phyloP scores from a whole-genome alignment of 2,888 invertebrate genomes.

The Drosophila austrosaltans region DNA sequence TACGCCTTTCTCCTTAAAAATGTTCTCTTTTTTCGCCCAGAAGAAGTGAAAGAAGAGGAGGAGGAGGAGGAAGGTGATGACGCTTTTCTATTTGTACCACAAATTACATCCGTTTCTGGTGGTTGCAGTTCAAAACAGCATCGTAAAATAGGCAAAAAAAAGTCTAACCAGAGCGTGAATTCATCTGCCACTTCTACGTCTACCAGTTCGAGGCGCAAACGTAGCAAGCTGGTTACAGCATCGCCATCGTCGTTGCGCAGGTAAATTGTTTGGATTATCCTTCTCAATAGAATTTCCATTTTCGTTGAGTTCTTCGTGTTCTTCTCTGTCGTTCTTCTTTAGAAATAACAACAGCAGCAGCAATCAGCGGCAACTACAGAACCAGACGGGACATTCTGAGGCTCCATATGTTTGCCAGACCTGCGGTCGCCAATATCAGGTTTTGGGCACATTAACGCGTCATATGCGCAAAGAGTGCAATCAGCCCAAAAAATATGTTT shows the following conservation, averaged over 20 bases:
- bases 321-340: conserved; percentile 25
- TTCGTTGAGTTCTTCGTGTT: conserved; percentile 9
- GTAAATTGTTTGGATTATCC: conserved; percentile 49
- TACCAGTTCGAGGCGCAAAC: conserved; percentile 62
- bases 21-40: conserved; percentile 34
- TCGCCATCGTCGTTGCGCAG: conserved; percentile 55
- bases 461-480: conserved; percentile 85
- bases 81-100: conserved; percentile 37
- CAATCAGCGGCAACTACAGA: conserved; percentile 14
- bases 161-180: conserved; percentile 31
- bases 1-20: conserved; percentile 1
- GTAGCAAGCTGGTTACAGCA: conserved; percentile 48
- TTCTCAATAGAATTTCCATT: conserved; percentile 15
- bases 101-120: conserved; percentile 50
- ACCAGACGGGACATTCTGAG: conserved; percentile 19
- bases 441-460: conserved; percentile 84
- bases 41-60: not conserved
- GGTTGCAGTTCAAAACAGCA: conserved; percentile 49
- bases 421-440: conserved; percentile 79
- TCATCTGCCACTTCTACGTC: conserved; percentile 37
- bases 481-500: conserved; percentile 81
- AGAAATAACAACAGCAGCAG: conserved; percentile 40
- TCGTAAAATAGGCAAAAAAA: conserved; percentile 54
- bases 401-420: conserved; percentile 72
- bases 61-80: not conserved